phyloP scores from a whole-genome alignment of 2,797 vertebrate species.

The Eurystomus glaucurus region DNA sequence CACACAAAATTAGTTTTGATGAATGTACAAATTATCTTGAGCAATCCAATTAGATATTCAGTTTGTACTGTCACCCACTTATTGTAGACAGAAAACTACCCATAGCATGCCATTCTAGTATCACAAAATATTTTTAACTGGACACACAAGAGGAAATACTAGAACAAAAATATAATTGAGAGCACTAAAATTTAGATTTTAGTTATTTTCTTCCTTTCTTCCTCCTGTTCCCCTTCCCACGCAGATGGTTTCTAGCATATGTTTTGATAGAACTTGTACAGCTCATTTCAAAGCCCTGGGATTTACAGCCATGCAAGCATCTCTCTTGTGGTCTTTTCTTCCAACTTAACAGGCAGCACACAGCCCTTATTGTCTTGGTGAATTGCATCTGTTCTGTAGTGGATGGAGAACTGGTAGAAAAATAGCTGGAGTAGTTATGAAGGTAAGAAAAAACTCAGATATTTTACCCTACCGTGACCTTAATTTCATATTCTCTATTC shows the following conservation, averaged over 20 bases:
- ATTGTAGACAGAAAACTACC: not conserved
- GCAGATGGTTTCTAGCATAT: not conserved
- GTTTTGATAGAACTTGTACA: not conserved
- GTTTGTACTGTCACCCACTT: not conserved
- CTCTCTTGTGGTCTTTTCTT: not conserved
- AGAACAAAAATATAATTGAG: not conserved
- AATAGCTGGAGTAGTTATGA: not conserved
- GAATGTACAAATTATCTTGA: not conserved
- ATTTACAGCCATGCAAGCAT: not conserved
- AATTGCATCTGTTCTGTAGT: not conserved
- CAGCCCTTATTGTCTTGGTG: not conserved
- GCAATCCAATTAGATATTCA: not conserved
- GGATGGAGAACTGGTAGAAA: not conserved
- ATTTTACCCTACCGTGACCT: not conserved
- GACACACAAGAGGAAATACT: not conserved
- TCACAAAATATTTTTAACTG: not conserved
- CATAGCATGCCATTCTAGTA: not conserved
- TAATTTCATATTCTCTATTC: not conserved
- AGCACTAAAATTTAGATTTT: not conserved
- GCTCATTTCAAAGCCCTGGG: not conserved
- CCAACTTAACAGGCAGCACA: not conserved
- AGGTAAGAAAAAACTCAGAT: not conserved
- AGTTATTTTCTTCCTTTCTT: not conserved
- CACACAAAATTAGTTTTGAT: not conserved
- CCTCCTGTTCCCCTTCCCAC: not conserved